phyloP scores from a whole-genome alignment of 2,797 vertebrate species.

The Pseudopleuronectes americanus region DNA sequence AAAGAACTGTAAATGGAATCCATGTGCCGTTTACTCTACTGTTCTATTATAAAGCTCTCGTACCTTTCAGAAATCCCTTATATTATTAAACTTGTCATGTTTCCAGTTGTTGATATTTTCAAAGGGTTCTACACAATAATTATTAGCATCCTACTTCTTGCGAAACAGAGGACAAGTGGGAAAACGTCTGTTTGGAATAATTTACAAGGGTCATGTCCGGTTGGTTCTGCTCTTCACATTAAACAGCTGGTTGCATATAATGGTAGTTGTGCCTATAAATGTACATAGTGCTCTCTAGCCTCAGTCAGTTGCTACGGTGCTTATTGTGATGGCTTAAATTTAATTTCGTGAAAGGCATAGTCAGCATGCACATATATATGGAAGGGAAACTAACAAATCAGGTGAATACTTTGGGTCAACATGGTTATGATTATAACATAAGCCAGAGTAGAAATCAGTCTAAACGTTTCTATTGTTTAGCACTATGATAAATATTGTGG shows the following conservation, averaged over 20 bases:
- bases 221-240: conserved; percentile 18
- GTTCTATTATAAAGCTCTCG: conserved; percentile 2
- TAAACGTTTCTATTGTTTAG: conserved; percentile 19
- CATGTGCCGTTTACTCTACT: too few species aligned
- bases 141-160: conserved; percentile 35
- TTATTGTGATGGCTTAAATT: conserved; percentile 48
- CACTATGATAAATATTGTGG: neutral
- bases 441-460: neutral
- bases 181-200: conserved; percentile 31
- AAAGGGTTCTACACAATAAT: conserved; percentile 46
- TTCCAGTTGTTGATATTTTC: conserved; percentile 36
- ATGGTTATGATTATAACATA: neutral
- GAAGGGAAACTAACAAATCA: conserved; percentile 17
- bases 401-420: conserved; percentile 10
- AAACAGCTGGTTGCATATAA: conserved; percentile 27
- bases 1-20: too few species aligned
- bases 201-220: conserved; percentile 29
- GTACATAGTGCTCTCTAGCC: conserved; percentile 45
- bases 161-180: conserved; percentile 33
- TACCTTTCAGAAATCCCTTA: conserved; percentile 23
- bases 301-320: conserved; percentile 50
- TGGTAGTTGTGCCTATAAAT: conserved; percentile 21
- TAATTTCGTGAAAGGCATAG: conserved; percentile 42
- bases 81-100: conserved; percentile 36
- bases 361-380: conserved; percentile 13